These are phyloP conservation scores for Salticus scenicus DNA, from an alignment of 2,888 invertebrate species.

Conservation along the genomic window DNA sequence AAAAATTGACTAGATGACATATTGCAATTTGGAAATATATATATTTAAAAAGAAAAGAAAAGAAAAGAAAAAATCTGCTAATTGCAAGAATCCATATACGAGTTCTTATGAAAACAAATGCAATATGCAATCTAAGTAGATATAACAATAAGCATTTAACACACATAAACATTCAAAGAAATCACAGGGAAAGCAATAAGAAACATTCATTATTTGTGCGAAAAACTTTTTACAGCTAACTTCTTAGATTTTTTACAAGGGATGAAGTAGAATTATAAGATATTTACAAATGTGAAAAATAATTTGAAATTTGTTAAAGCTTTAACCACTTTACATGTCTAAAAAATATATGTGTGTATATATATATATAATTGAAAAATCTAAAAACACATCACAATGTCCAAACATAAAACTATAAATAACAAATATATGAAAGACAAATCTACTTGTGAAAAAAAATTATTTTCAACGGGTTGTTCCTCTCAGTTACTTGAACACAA, in stretches of 20 bases:
- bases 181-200: background rate
- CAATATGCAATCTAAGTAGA: background rate
- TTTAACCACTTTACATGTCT: background rate
- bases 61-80: background rate
- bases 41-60: no score
- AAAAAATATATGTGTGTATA: background rate
- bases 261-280: background rate
- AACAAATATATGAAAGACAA: background rate
- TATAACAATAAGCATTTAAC: background rate
- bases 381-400: background rate
- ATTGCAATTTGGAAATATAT: background rate
- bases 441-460: background rate
- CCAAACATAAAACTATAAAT: constrained; percentile 4
- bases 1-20: background rate
- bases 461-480: background rate
- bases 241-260: constrained; percentile 19
- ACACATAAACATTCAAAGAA: background rate
- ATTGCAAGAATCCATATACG: background rate
- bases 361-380: background rate
- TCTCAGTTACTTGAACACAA: background rate
- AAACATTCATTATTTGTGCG: background rate
- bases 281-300: constrained; percentile 8
- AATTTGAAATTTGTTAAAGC: background rate
- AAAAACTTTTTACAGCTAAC: constrained; percentile 1
- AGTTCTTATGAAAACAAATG: background rate